phyloP scores from a whole-genome alignment of 1,140 invertebrate species.

The Drepana arcuata region DNA sequence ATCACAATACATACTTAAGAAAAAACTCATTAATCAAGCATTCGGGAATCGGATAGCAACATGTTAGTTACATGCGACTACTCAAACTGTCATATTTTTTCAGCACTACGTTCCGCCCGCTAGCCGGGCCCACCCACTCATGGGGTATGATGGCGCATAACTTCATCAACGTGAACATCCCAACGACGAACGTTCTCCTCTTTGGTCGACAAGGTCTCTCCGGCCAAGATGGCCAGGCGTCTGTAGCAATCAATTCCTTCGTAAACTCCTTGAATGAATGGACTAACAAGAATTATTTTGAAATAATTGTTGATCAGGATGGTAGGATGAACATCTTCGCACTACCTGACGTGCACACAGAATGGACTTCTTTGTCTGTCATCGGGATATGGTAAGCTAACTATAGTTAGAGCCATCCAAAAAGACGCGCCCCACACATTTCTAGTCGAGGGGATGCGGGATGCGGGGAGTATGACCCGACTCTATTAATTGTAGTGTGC shows the following conservation, averaged over 20 bases:
- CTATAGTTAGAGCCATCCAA: too few relatives aligned
- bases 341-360: slow-evolving; percentile 36
- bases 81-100: too few relatives aligned
- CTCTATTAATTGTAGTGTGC: too few relatives aligned
- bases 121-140: slow-evolving; percentile 28
- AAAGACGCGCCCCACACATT: too few relatives aligned
- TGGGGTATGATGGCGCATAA: slow-evolving; percentile 60
- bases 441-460: too few relatives aligned
- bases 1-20: too few relatives aligned
- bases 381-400: slow-evolving; percentile 54
- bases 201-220: slow-evolving; percentile 23
- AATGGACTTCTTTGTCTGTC: slow-evolving; percentile 45
- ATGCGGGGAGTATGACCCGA: too few relatives aligned
- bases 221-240: slow-evolving; percentile 31
- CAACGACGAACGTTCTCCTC: slow-evolving; percentile 26
- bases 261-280: slow-evolving; percentile 34
- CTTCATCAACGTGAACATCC: slow-evolving; percentile 29
- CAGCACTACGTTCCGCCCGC: slow-evolving; percentile 33
- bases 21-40: too few relatives aligned
- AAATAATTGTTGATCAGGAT: slow-evolving; percentile 37
- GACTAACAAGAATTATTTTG: slow-evolving; percentile 30
- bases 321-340: slow-evolving; percentile 36
- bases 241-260: slow-evolving; percentile 34
- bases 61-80: too few relatives aligned
- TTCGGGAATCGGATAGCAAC: too few relatives aligned